phyloP scores from a whole-genome alignment of 2,113 vertebrate species.

The Ahaetulla prasina region DNA sequence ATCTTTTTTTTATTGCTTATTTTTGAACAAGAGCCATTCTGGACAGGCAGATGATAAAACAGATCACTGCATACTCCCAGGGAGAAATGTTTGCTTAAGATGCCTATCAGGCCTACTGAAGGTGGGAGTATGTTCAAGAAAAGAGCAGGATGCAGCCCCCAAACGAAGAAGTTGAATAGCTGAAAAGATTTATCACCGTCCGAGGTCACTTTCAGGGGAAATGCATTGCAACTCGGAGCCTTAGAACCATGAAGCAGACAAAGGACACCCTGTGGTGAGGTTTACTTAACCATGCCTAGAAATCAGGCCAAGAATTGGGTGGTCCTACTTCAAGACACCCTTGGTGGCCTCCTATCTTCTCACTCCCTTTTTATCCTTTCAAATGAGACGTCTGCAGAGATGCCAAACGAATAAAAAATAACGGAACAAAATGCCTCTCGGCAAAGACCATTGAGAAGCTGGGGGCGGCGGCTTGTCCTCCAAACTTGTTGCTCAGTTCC shows the following conservation, averaged over 20 bases:
- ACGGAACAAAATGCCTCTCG: not conserved
- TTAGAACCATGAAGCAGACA: slow-evolving; percentile 37
- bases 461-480: not conserved
- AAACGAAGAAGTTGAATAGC: slow-evolving; percentile 35
- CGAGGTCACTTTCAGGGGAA: slow-evolving; percentile 58
- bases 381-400: not conserved
- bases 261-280: not conserved
- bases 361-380: slow-evolving; percentile 10
- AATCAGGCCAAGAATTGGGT: slow-evolving; percentile 38
- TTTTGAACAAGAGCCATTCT: slow-evolving; percentile 54
- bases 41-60: slow-evolving; percentile 64
- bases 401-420: slow-evolving; percentile 2
- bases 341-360: slow-evolving; percentile 53
- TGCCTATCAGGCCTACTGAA: slow-evolving; percentile 64
- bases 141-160: slow-evolving; percentile 68
- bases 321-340: slow-evolving; percentile 52
- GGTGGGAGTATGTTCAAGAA: slow-evolving; percentile 56
- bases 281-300: slow-evolving; percentile 25
- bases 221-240: slow-evolving; percentile 30
- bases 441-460: not conserved
- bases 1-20: slow-evolving; percentile 21
- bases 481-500: not conserved
- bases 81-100: slow-evolving; percentile 66
- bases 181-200: slow-evolving; percentile 42
- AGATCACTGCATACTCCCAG: slow-evolving; percentile 46